Conservation (phyloP, 1,140 invertebrate species). For the Parasteatoda tepidariorum region DNA sequence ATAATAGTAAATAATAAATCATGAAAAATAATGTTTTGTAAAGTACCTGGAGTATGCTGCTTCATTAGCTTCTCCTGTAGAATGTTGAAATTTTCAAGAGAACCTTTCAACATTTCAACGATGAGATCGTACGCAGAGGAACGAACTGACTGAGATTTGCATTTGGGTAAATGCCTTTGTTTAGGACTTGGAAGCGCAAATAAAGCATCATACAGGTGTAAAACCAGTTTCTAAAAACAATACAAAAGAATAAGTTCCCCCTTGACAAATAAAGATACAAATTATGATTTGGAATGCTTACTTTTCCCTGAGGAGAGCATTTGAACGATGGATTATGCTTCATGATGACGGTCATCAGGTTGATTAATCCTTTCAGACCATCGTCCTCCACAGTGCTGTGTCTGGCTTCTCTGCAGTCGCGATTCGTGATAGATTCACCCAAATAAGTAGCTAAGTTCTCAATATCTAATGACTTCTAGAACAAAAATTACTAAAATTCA, state of each 20-base stretch:
- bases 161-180: constrained; percentile 88
- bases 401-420: constrained; percentile 85
- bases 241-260: neutral
- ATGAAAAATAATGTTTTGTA: too few species aligned
- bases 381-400: constrained; percentile 87
- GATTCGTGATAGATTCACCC: constrained; percentile 77
- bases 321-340: constrained; percentile 91
- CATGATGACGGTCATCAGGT: constrained; percentile 84
- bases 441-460: constrained; percentile 82
- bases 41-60: constrained; percentile 78
- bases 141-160: constrained; percentile 88
- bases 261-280: neutral
- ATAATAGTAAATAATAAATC: too few species aligned
- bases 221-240: constrained; percentile 65
- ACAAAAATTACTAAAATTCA: constrained; percentile 11
- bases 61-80: constrained; percentile 84
- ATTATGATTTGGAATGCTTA: neutral
- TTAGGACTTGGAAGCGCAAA: constrained; percentile 89
- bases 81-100: constrained; percentile 86
- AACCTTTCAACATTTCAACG: constrained; percentile 85
- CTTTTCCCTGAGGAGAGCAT: constrained; percentile 80
- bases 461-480: constrained; percentile 73
- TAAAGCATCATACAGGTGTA: constrained; percentile 85
- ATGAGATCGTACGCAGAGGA: constrained; percentile 90
- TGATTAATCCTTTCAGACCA: constrained; percentile 88